Evolutionary conservation across 2,113 vertebrate species (phyloP), one percentile per base, ranked within the genome.

Genomic region (Psophia crepitans): DNA sequence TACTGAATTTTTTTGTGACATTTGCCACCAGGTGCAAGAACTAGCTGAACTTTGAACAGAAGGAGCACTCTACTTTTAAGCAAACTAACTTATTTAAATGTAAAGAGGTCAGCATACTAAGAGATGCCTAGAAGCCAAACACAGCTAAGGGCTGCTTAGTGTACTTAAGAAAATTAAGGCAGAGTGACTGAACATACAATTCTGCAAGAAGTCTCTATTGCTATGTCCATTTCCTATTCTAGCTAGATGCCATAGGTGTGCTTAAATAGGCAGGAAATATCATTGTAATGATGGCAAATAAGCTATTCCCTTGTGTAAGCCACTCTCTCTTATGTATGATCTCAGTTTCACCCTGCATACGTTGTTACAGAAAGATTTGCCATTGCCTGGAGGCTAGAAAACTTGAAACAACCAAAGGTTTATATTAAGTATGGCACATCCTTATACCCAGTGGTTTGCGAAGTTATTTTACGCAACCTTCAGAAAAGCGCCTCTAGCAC

Each of bases 81-180:
- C 44, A 87, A 83, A 76, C 65, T 83, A 73, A 14, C 24, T 89
- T 92, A 82, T 89, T 95, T 93, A 95, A 84, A 87, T 90, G 43
- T 77, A 95, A 96, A 81, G 69, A 94, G 68, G 65, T 89, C 82
- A 94, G 26, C 30, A 15, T 74, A 83, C 27, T 54, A 70, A 76
- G 20, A 92, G 26, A 84, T 80, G 56, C 41, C 89, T 89, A 63
- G 64, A 84, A 85, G 79, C 35, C 41, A 93, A 82, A 93, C 12
- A 43, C n/a, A 68, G 54, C 77, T 70, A 64, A 66, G 19, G 53
- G 32, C 35, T 93, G 21, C 44, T 79, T 63, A 70, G 37, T 17
- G 14, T 76, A 17, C 57, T 91, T 83, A 83, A 64, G 49, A 81
- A 96, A 96, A 95, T 90, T 81, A 91, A 87, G 33, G 22, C 9